Evolutionary conservation across 2,113 vertebrate species (phyloP).

Genomic region (Aldabrachelys gigantea): DNA sequence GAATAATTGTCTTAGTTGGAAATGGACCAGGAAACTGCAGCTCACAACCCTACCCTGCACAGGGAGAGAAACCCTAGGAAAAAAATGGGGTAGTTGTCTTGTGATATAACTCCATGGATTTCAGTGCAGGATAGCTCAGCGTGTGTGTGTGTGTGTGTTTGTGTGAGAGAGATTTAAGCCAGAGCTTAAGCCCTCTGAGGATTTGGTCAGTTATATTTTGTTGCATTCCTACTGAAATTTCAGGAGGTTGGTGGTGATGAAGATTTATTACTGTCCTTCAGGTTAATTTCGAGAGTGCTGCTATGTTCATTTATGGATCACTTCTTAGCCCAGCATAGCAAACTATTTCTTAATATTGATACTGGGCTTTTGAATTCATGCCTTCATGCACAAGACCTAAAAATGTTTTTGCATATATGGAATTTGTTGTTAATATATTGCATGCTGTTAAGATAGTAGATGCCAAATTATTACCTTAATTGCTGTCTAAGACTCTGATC

Average conservation of each 20-base stretch:
- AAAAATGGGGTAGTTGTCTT: not conserved
- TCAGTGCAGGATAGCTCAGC: not conserved
- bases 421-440: not conserved
- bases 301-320: not conserved
- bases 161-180: no score
- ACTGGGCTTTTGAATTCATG: not conserved
- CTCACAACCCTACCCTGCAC: not conserved
- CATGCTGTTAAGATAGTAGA: not conserved
- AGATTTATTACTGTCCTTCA: constrained; percentile 7
- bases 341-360: not conserved
- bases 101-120: not conserved
- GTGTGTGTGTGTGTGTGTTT: no score
- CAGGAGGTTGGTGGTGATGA: not conserved
- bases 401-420: not conserved
- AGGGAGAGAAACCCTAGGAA: not conserved
- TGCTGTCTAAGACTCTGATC: not conserved
- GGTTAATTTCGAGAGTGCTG: not conserved
- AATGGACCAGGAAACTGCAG: not conserved
- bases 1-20: not conserved
- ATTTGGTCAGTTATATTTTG: constrained; percentile 46
- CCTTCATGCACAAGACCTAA: not conserved
- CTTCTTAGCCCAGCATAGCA: not conserved
- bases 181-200: constrained; percentile 17
- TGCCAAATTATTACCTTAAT: not conserved
- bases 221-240: not conserved